These are phyloP conservation scores for Nannospalax galili DNA, from an alignment of 2,113 vertebrate species.

Conservation along the genomic window DNA sequence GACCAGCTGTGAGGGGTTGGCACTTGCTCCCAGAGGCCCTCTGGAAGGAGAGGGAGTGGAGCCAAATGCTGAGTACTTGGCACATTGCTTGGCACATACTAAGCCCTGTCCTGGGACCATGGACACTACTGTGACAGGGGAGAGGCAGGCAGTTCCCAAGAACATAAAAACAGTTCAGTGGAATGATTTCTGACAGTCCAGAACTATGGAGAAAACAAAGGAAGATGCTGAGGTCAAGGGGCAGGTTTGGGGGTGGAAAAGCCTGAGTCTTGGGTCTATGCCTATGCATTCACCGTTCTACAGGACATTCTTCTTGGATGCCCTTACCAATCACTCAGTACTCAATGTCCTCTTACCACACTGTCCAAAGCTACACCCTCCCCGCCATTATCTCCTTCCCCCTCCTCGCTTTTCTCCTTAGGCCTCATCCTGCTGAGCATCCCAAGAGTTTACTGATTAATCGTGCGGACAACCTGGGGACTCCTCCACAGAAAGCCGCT, in stretches of 20 bases:
- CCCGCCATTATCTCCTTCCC: background rate
- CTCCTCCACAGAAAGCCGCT: background rate
- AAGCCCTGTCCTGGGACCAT: background rate
- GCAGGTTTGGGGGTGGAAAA: background rate
- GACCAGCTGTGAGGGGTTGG: background rate
- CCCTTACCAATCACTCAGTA: background rate
- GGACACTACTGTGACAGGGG: background rate
- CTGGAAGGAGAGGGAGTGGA: background rate
- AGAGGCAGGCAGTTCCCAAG: background rate
- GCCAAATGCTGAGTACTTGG: background rate
- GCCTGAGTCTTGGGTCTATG: accelerated
- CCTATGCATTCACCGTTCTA: accelerated
- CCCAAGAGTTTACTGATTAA: background rate
- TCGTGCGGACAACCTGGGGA: background rate
- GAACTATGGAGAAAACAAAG: background rate
- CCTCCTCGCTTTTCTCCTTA: background rate
- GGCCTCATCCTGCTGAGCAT: accelerated
- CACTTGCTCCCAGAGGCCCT: too few relatives aligned
- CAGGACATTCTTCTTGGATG: background rate
- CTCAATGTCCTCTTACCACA: background rate
- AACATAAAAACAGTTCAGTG: background rate
- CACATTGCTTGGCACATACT: accelerated
- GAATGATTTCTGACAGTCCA: background rate
- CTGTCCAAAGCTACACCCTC: background rate
- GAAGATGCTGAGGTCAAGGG: background rate